A percentile compares a stretch with the other conserved stretches of the same genome.
These are phyloP conservation scores for Cyanistes caeruleus DNA, from an alignment of 2,113 vertebrate genomes.

Conservation along the genomic window DNA sequence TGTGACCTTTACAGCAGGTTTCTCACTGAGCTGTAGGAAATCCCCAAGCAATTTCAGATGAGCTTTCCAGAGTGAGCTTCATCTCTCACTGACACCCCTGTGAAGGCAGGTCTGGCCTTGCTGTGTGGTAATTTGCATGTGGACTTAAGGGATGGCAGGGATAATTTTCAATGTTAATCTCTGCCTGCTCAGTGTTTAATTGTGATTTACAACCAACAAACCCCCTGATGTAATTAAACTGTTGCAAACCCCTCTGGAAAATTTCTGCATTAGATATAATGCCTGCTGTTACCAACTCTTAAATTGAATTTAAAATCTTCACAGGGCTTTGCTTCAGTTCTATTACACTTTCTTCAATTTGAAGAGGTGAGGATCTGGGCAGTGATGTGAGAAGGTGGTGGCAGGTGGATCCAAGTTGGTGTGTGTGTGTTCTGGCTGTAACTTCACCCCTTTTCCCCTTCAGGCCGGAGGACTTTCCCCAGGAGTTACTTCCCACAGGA, in stretches of 20 bases:
- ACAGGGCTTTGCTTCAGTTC: not conserved
- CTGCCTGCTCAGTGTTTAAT: not conserved
- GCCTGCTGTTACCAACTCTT: not conserved
- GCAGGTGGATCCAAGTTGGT: not conserved
- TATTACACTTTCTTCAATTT: not conserved
- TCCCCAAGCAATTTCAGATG: not conserved
- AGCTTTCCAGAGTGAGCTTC: not conserved
- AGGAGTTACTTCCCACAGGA: conserved; percentile 90
- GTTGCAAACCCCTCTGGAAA: not conserved
- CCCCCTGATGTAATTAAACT: not conserved
- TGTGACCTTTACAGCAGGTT: not conserved
- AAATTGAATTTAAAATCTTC: not conserved
- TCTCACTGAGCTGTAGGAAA: not conserved
- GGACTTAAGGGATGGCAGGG: not conserved
- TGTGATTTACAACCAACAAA: not conserved
- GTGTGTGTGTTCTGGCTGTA: not conserved
- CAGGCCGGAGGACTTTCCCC: conserved; percentile 89
- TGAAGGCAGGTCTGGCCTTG: not conserved
- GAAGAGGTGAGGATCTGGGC: not conserved
- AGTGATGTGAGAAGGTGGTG: rapidly evolving
- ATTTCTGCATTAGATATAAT: not conserved
- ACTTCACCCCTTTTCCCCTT: not conserved
- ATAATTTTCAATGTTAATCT: not conserved
- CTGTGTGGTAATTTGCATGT: not conserved
- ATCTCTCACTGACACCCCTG: not conserved